Evolutionary conservation across 1,140 invertebrate species (phyloP).

Genomic region (Nasonia vitripennis): DNA sequence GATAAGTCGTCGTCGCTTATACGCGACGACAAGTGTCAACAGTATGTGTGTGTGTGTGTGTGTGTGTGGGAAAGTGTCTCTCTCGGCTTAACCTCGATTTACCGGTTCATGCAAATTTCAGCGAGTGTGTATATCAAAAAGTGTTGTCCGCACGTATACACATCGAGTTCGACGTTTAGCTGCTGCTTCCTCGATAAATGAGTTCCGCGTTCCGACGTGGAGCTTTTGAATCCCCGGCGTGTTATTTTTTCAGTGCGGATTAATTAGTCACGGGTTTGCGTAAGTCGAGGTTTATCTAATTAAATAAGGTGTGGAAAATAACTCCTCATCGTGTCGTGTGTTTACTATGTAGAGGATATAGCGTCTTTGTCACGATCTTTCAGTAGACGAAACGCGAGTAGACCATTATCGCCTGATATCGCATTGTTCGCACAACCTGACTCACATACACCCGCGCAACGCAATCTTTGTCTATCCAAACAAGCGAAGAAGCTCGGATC

Average conservation of each 20-base stretch:
- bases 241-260: not conserved
- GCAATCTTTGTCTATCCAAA: not conserved
- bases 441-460: not conserved
- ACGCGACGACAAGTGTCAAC: constrained; percentile 10
- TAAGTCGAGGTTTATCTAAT: too few species aligned
- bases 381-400: not conserved
- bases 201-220: constrained; percentile 34
- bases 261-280: too few species aligned
- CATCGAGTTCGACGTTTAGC: not conserved
- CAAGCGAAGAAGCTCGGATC: not conserved
- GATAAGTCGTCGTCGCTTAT: constrained; percentile 4
- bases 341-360: too few species aligned
- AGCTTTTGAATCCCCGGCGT: not conserved
- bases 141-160: not conserved
- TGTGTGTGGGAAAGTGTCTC: not conserved
- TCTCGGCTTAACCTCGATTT: constrained; percentile 41
- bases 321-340: too few species aligned
- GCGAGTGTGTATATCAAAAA: constrained; percentile 1
- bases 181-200: not conserved
- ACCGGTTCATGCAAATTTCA: constrained; percentile 44
- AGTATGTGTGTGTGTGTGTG: not conserved
- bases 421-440: not conserved
- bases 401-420: not conserved
- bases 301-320: too few species aligned
- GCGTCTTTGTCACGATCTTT: not conserved